Conservation (phyloP, 2,888 invertebrate genomes). For the Patella depressa region DNA sequence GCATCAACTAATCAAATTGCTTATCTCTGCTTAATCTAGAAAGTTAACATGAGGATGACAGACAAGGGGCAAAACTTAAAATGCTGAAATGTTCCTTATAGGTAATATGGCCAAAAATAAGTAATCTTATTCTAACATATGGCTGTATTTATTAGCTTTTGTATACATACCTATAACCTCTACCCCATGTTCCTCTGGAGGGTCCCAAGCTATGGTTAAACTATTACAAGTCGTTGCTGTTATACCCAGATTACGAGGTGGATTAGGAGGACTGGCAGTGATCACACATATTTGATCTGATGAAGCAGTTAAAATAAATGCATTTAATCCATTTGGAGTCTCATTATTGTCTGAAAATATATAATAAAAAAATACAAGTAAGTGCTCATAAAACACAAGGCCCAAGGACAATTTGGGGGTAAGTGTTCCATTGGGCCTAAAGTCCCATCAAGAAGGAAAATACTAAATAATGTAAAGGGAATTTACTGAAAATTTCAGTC, state of each 20-base stretch:
- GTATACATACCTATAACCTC: slow-evolving; percentile 64
- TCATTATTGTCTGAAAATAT: slow-evolving; percentile 39
- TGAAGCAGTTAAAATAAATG: slow-evolving; percentile 67
- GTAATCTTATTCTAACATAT: too few relatives aligned
- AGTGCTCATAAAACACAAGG: not conserved
- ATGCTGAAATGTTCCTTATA: too few relatives aligned
- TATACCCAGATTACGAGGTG: slow-evolving; percentile 67
- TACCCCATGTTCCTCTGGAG: slow-evolving; percentile 66
- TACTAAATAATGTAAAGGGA: too few relatives aligned
- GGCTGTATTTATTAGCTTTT: too few relatives aligned
- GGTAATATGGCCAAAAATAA: too few relatives aligned
- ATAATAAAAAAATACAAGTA: not conserved
- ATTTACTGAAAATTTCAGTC: too few relatives aligned
- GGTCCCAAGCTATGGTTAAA: slow-evolving; percentile 69
- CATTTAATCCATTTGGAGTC: slow-evolving; percentile 50
- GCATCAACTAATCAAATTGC: too few relatives aligned
- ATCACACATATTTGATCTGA: slow-evolving; percentile 64
- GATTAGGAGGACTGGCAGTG: slow-evolving; percentile 68
- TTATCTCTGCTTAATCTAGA: too few relatives aligned
- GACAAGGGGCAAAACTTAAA: too few relatives aligned
- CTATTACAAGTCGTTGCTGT: slow-evolving; percentile 67
- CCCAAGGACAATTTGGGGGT: not conserved
- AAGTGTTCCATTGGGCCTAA: too few relatives aligned
- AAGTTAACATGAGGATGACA: too few relatives aligned
- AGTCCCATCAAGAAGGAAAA: too few relatives aligned